phyloP scores from a whole-genome alignment of 35 echinoderm and acorn worm genomes.

The Stichopus chloronotus region DNA sequence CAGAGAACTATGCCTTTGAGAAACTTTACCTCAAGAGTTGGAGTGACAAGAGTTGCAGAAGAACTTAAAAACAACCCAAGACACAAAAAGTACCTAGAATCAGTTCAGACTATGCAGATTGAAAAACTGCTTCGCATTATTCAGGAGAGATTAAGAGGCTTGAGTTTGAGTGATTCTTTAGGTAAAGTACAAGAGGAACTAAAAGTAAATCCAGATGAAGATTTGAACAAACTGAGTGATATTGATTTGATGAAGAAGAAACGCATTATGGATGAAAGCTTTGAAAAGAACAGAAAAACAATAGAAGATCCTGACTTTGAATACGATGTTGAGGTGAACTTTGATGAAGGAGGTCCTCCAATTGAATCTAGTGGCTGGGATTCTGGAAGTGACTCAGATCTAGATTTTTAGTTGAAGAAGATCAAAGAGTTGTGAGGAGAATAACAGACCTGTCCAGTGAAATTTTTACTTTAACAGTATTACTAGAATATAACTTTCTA shows the following conservation, averaged over 20 bases:
- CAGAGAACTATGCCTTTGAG: conserved; percentile 84
- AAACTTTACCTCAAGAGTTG: conserved; percentile 90
- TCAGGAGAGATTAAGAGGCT: conserved; percentile 73
- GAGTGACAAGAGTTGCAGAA: conserved; percentile 53
- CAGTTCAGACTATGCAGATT: conserved; percentile 70
- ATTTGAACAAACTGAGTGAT: conserved; percentile 89
- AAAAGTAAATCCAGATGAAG: conserved; percentile 64
- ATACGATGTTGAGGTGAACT: conserved; percentile 96
- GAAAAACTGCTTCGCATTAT: conserved; percentile 90
- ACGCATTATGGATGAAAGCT: conserved; percentile 85
- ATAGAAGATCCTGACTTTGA: conserved; percentile 76
- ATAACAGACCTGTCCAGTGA: no score
- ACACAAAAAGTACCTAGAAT: conserved; percentile 83
- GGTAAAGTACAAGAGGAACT: conserved; percentile 66
- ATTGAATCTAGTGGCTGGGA: conserved; percentile 97
- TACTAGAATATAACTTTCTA: no score
- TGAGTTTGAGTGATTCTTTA: conserved; percentile 73
- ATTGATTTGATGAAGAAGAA: conserved; percentile 80
- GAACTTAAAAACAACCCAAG: conserved; percentile 85
- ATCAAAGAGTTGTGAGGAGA: neutral
- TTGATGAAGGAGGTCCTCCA: conserved; percentile 64
- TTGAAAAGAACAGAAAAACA: conserved; percentile 92
- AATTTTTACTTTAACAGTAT: no score
- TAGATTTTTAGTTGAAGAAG: conserved; percentile 61
- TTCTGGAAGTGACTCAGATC: conserved; percentile 86